Percentiles rank a stretch among this genome's conserved stretches.
phyloP scores from a whole-genome alignment of 2,888 invertebrate species.

The Oasisia sp. region DNA sequence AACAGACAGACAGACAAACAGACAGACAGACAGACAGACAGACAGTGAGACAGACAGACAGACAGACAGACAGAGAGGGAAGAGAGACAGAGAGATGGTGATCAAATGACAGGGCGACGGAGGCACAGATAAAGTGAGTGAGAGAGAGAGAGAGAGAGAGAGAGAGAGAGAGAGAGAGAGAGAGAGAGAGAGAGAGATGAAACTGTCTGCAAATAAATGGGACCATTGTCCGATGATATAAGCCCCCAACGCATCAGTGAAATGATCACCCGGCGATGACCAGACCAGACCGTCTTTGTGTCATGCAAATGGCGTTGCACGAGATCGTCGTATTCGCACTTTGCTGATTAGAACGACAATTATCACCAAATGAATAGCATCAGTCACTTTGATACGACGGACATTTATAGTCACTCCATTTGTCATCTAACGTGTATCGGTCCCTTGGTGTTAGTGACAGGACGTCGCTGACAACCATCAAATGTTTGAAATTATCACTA shows the following conservation, averaged over 20 bases:
- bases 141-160: not conserved
- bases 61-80: conserved; percentile 26
- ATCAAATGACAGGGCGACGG: conserved; percentile 12
- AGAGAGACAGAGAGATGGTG: not conserved
- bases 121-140: conserved; percentile 17
- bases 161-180: conserved; percentile 17
- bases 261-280: not conserved
- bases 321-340: not conserved
- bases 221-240: not conserved
- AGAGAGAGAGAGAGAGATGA: not conserved
- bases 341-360: not conserved
- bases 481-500: not conserved
- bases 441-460: not conserved
- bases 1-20: conserved; percentile 23
- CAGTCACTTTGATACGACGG: not conserved
- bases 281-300: not conserved
- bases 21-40: conserved; percentile 25
- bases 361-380: not conserved
- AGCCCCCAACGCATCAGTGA: not conserved
- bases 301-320: not conserved
- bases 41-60: conserved; percentile 19
- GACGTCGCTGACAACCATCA: not conserved
- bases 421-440: not conserved
- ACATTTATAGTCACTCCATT: not conserved
- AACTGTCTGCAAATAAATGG: not conserved